phyloP scores from a whole-genome alignment of 1,140 invertebrate species.

The Penaeus japonicus region DNA sequence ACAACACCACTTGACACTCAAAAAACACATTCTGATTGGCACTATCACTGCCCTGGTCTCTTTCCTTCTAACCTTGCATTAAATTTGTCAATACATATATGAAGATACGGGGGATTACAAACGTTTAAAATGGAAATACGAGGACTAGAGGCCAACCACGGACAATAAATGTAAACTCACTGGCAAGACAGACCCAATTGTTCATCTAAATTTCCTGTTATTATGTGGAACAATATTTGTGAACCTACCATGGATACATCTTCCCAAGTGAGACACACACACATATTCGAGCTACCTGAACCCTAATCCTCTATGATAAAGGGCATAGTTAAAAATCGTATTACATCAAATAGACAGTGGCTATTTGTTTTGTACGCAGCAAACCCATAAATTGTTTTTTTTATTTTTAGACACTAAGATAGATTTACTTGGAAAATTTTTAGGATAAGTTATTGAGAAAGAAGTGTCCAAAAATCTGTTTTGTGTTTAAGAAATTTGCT shows the following conservation, averaged over 20 bases:
- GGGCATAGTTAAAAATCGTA: slow-evolving; percentile 54
- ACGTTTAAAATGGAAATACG: slow-evolving; percentile 56
- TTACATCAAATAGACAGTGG: slow-evolving; percentile 53
- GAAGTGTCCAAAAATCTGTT: neutral
- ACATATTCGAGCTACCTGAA: slow-evolving; percentile 52
- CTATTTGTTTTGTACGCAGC: slow-evolving; percentile 57
- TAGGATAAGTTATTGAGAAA: slow-evolving; percentile 23
- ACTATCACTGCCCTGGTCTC: slow-evolving; percentile 31
- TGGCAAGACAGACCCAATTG: slow-evolving; percentile 17
- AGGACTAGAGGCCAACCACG: slow-evolving; percentile 54
- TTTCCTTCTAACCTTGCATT: slow-evolving; percentile 50
- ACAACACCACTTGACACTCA: neutral
- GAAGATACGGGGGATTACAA: slow-evolving; percentile 55
- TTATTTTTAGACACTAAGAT: slow-evolving; percentile 52
- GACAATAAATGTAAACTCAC: slow-evolving; percentile 44
- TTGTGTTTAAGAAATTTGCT: neutral
- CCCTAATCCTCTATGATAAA: slow-evolving; percentile 56
- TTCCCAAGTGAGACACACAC: slow-evolving; percentile 31
- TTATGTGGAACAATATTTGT: neutral
- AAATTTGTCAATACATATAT: slow-evolving; percentile 54
- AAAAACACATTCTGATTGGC: neutral
- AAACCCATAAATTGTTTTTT: slow-evolving; percentile 51
- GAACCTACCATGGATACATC: neutral
- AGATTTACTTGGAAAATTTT: slow-evolving; percentile 50
- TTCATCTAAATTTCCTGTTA: neutral